phyloP scores from a whole-genome alignment of 2,797 vertebrate species.

The Malacoraja senta region DNA sequence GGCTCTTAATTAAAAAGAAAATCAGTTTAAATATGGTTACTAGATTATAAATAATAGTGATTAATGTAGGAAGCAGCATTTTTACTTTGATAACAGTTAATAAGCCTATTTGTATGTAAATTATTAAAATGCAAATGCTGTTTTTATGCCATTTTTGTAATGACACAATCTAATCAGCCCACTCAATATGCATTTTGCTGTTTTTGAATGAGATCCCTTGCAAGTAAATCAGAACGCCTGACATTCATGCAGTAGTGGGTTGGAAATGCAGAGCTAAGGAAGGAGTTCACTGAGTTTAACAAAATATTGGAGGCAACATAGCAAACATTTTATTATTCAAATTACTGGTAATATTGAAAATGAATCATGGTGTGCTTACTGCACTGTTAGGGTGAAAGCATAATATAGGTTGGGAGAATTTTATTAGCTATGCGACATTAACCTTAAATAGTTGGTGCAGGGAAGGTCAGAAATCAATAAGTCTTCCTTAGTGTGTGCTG shows the following conservation, averaged over 20 bases:
- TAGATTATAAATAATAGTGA: background rate
- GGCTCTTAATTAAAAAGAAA: background rate
- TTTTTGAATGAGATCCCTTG: background rate
- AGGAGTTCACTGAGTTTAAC: background rate
- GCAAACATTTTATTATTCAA: background rate
- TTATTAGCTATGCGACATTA: background rate
- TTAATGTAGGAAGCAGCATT: background rate
- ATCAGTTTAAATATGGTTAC: background rate
- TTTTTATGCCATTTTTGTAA: slow-evolving; percentile 18
- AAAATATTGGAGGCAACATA: background rate
- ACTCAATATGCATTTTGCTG: background rate
- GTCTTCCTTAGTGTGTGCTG: background rate
- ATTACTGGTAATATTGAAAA: background rate
- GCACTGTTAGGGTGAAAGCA: background rate
- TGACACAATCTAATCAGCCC: background rate
- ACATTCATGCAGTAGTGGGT: background rate
- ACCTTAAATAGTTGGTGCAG: background rate
- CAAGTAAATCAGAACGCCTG: background rate
- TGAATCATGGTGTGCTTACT: background rate
- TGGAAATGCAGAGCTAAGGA: background rate
- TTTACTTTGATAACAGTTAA: slow-evolving; percentile 15
- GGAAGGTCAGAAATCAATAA: background rate
- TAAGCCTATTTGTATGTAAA: slow-evolving; percentile 23
- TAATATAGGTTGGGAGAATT: background rate
- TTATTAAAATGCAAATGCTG: background rate